Evolutionary conservation across 2,888 invertebrate genomes (phyloP), one percentile per base, ranked within the genome.

Genomic region (Euclidia mi): DNA sequence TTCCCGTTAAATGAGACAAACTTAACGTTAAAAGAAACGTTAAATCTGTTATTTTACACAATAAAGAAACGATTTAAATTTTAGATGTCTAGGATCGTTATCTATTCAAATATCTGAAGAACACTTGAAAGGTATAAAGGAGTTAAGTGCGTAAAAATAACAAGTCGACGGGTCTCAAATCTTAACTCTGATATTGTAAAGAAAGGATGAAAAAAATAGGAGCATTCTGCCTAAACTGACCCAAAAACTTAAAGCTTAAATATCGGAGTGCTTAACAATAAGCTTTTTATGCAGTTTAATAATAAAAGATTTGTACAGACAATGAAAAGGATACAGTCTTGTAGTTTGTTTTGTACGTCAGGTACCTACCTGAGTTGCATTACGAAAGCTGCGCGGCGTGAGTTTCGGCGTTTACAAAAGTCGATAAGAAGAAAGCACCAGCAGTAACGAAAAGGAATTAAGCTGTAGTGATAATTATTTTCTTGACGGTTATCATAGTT

Each of bases 281-380:
- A 64, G 63, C 64, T 72, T 63, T 73, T 63, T 62, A 65, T 70
- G 56, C 62, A 57, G 47, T n/a, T n/a, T 35, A 51, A 59, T 68
- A 70, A 77, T 76, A 78, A 76, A 79, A 71, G 61, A 58, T 68
- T 75, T 78, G 60, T 68, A 71, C 69, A 63, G 70, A 82, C 78
- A 80, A 76, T 74, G 65, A 63, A 53, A 65, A 65, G 56, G 12
- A 32, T 58, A 43, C 53, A 18, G 37, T 12, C 71, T 63, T 67
- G 49, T 65, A 46, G 52, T 71, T 65, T 56, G 38, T 71, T 71
- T 65, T 62, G 20, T 37, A 59, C 45, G 47, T 61, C 71, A 63
- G 58, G 60, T 74, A 61, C 56, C n/a, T n/a, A n/a, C n/a, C 53
- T 53, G 32, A 57, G 46, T 67, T 63, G 60, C 62, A 60, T 60